phyloP scores from a whole-genome alignment of 1,140 invertebrate species.

The Zaprionus lachaisei region DNA sequence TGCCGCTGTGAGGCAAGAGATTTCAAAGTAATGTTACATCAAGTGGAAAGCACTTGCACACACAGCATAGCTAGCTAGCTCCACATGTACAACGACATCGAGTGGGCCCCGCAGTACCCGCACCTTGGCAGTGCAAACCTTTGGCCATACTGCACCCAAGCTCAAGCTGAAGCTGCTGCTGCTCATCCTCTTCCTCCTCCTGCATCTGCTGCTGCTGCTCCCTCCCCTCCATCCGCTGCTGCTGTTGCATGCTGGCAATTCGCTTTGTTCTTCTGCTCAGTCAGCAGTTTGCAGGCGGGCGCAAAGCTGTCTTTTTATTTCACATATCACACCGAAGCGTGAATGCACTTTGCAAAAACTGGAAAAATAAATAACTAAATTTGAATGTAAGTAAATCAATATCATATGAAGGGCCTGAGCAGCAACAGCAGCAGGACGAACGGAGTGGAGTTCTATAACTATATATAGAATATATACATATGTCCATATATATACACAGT shows the following conservation, averaged over 20 bases:
- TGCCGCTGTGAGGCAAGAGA: constrained; percentile 60
- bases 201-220: neutral
- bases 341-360: constrained; percentile 46
- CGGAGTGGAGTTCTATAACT: neutral
- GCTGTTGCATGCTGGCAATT: constrained; percentile 58
- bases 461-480: neutral
- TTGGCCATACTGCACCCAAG: constrained; percentile 34
- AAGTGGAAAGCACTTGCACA: constrained; percentile 81
- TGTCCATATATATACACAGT: too few species aligned
- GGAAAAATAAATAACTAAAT: neutral
- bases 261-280: constrained; percentile 78
- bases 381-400: neutral
- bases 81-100: constrained; percentile 19
- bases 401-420: neutral
- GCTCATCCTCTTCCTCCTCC: neutral
- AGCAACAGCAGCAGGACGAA: neutral
- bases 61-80: constrained; percentile 27
- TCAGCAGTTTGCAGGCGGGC: constrained; percentile 66
- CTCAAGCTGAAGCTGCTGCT: constrained; percentile 8
- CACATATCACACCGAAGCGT: constrained; percentile 27
- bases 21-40: constrained; percentile 83
- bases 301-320: constrained; percentile 33
- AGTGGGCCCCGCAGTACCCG: constrained; percentile 16
- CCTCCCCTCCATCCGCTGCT: constrained; percentile 15
- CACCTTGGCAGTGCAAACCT: constrained; percentile 10